phyloP scores from a whole-genome alignment of 2,888 invertebrate species.

The Drosophila fungiperda region DNA sequence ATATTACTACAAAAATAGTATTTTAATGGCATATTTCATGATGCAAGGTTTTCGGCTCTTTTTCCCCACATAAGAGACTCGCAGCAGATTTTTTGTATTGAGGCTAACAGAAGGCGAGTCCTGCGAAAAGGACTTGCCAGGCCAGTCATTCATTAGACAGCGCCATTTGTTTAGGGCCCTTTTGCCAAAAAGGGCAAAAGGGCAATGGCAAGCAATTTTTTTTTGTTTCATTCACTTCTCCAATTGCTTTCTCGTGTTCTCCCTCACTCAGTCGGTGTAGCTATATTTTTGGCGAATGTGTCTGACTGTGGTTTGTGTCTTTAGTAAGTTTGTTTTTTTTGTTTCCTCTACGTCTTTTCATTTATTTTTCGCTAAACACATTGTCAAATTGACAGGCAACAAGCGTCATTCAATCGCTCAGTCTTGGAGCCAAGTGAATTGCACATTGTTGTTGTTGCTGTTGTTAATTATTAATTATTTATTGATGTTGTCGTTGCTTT shows the following conservation, averaged over 20 bases:
- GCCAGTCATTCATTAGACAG: conserved; percentile 59
- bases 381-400: conserved; percentile 71
- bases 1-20: neutral
- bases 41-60: neutral
- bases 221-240: neutral
- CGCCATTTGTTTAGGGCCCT: conserved; percentile 48
- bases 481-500: conserved; percentile 22
- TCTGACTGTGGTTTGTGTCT: conserved; percentile 13
- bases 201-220: conserved; percentile 45
- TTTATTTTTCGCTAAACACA: conserved; percentile 56
- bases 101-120: neutral
- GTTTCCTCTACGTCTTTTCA: neutral
- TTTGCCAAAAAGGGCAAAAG: conserved; percentile 32
- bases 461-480: conserved; percentile 58
- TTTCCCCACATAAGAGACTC: neutral
- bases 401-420: conserved; percentile 68
- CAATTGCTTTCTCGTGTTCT: neutral
- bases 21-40: neutral
- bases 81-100: neutral
- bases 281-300: conserved; percentile 1
- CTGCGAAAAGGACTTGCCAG: conserved; percentile 5
- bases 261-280: neutral
- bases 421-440: conserved; percentile 27
- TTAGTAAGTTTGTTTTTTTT: conserved; percentile 11
- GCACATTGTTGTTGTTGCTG: conserved; percentile 27